Evolutionary conservation across 2,797 vertebrate genomes (phyloP), one percentile per base, ranked within the genome.

Genomic region (Orestias chungarensis): DNA sequence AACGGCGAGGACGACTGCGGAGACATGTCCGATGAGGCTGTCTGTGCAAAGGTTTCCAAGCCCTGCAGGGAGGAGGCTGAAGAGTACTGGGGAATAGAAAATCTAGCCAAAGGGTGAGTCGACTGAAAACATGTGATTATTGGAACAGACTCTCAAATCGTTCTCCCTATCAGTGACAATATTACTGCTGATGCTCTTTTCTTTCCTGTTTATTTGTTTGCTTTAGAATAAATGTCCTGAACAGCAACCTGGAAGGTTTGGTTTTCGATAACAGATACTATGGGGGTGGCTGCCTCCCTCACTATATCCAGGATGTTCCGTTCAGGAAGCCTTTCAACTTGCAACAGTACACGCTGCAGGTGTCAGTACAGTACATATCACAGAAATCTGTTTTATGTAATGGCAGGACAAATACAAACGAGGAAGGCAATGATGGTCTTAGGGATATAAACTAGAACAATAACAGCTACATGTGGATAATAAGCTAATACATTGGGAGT

Each of bases 1-100:
- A 99, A 95, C 1, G 97, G 96, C 1, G 97, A 99, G 65, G 96
- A 99, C 9, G 97, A 98, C 92, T 99, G 97, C 27, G 96, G 97
- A 29, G 97, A 99, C 87, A 89, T 92, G 69, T 97, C 97, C 1
- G 97, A 99, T 77, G 97, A 99, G 89, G 92, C 81, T 3, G 93
- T 93, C 82, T 99, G 97, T 74, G 92, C 49, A 46, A 95, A 73
- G 43, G 82, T 93, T 27, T 82, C 84, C 65, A 93, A 86, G 72
- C 93, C 95, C 73, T 99, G 97, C 84, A 94, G 89, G 25, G 81
- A 90, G 54, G 86, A 94, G 49, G 78, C 78, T 1, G 96, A 98
- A 27, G 94, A 96, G 70, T 97, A 96, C 65, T 98, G 96, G 94
- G 97, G 94, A 25, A 96, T 98, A 17, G 97, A 96, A 76, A 95